Percentiles rank a stretch among this genome's conserved stretches.
Conservation (phyloP, 1,140 invertebrate genomes). For the Cryptotermes secundus region DNA sequence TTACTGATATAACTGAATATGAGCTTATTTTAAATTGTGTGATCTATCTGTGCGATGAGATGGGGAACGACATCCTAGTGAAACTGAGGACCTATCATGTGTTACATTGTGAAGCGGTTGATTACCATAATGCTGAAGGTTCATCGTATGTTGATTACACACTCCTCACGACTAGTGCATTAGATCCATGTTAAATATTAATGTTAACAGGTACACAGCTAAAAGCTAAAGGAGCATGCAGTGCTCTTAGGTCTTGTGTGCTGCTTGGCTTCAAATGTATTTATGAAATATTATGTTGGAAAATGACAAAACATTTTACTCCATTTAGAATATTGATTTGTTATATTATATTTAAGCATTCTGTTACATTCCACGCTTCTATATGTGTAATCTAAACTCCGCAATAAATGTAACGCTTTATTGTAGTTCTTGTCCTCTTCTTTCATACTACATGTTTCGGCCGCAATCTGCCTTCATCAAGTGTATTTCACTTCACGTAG, state of each 20-base stretch:
- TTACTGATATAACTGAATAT: background rate
- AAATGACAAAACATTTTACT: background rate
- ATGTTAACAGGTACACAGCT: background rate
- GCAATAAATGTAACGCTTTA: too few species aligned
- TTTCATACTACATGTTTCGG: too few species aligned
- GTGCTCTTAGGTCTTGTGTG: background rate
- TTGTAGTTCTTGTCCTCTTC: too few species aligned
- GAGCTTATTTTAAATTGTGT: background rate
- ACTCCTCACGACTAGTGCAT: background rate
- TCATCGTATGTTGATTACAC: too few species aligned
- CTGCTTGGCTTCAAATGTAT: background rate
- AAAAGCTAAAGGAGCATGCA: background rate
- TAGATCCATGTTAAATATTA: background rate
- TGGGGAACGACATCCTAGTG: too few species aligned
- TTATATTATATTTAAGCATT: too few species aligned
- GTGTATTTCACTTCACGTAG: too few species aligned
- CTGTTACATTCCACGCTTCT: too few species aligned
- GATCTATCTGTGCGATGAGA: background rate
- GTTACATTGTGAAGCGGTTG: too few species aligned
- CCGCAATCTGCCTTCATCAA: too few species aligned
- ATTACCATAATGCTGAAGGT: too few species aligned
- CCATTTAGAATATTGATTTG: background rate
- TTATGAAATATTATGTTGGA: background rate
- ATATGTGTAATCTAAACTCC: too few species aligned
- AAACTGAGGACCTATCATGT: background rate